These are phyloP conservation scores for Scelioninae gen. 2 DNA, from an alignment of 2,888 invertebrate species.

Conservation along the genomic window DNA sequence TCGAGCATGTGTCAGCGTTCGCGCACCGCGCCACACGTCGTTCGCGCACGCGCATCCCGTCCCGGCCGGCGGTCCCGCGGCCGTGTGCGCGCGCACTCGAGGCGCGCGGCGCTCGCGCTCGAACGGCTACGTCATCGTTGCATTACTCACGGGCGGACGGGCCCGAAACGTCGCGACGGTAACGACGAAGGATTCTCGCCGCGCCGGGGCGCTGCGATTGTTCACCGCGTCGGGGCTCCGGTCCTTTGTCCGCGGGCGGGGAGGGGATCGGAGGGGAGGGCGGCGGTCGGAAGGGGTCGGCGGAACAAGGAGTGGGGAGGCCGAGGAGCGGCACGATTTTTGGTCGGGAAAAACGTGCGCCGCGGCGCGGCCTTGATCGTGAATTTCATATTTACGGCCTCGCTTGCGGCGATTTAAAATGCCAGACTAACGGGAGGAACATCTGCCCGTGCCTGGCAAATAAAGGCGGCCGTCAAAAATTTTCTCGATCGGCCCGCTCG, in stretches of 20 bases:
- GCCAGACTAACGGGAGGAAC: slow-evolving; percentile 54
- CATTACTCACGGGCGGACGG: slow-evolving; percentile 61
- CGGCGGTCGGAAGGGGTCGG: too few relatives aligned
- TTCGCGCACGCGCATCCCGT: slow-evolving; percentile 45
- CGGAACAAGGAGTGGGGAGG: not conserved
- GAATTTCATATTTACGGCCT: slow-evolving; percentile 53
- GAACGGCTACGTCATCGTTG: slow-evolving; percentile 64
- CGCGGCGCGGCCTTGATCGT: slow-evolving; percentile 50
- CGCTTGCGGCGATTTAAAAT: slow-evolving; percentile 50
- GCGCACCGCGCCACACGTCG: slow-evolving; percentile 29
- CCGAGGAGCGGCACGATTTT: slow-evolving; percentile 8
- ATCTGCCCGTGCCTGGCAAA: slow-evolving; percentile 50
- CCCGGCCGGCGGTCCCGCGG: slow-evolving; percentile 18
- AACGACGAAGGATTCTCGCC: slow-evolving; percentile 51
- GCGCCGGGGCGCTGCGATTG: slow-evolving; percentile 54
- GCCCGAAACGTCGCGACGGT: slow-evolving; percentile 50
- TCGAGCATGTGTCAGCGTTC: slow-evolving; percentile 55
- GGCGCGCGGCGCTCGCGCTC: slow-evolving; percentile 58
- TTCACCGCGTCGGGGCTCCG: slow-evolving; percentile 36
- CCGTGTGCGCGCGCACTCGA: slow-evolving; percentile 55
- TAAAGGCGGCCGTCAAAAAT: slow-evolving; percentile 29
- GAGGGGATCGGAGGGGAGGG: not conserved
- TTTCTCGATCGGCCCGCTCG: slow-evolving; percentile 35
- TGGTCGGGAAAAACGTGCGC: slow-evolving; percentile 37
- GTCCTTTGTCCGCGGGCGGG: slow-evolving; percentile 36